These are phyloP conservation scores for Stenolophus ochropezus DNA, from an alignment of 2,888 invertebrate species.

Conservation along the genomic window DNA sequence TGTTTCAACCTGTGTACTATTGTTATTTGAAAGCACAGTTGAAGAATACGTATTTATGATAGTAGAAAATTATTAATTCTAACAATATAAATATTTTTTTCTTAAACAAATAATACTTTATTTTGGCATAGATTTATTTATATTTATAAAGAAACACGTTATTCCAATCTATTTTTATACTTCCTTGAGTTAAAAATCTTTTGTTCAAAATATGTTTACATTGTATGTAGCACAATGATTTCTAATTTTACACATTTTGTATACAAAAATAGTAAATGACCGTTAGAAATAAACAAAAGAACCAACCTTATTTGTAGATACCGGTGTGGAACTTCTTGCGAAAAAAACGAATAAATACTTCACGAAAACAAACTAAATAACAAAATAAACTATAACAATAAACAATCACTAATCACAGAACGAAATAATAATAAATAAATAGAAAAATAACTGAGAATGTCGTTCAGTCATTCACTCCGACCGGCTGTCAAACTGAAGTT, in stretches of 20 bases:
- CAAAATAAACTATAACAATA: conserved; percentile 28
- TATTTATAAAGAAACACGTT: conserved; percentile 38
- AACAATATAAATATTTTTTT: conserved; percentile 45
- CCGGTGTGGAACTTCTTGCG: neutral
- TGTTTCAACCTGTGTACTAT: conserved; percentile 25
- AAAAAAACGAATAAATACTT: neutral
- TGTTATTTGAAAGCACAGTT: conserved; percentile 46
- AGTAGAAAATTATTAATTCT: conserved; percentile 50
- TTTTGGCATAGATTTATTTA: conserved; percentile 41
- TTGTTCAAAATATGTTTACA: neutral
- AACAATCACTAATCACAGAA: conserved; percentile 35
- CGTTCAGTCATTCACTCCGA: conserved; percentile 7
- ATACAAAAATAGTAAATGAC: neutral
- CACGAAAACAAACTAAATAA: neutral
- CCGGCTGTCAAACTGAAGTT: neutral
- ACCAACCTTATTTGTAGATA: neutral
- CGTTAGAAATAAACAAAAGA: neutral
- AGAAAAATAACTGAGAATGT: conserved; percentile 19
- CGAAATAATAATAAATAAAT: conserved; percentile 31
- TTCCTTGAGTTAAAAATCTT: neutral
- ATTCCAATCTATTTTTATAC: conserved; percentile 25
- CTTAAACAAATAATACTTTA: conserved; percentile 48
- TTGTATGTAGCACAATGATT: neutral
- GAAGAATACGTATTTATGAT: conserved; percentile 32
- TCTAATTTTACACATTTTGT: neutral